These are phyloP conservation scores for Pediacus dermestoides DNA, from an alignment of 2,888 invertebrate genomes.

Conservation along the genomic window DNA sequence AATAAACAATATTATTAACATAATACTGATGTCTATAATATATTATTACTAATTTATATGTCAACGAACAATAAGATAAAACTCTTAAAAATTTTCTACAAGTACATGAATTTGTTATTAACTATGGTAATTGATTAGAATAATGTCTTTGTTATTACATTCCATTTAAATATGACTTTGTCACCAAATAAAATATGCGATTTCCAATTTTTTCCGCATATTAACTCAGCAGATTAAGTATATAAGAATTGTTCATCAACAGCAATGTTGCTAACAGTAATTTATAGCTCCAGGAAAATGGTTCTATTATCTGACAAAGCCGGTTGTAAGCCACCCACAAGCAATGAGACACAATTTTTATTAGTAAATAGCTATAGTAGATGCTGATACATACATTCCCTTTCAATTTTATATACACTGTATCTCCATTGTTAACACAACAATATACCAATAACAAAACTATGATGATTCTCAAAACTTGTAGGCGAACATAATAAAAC, in stretches of 20 bases:
- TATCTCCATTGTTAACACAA: slow-evolving; percentile 17
- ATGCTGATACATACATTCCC: slow-evolving; percentile 24
- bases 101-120: not conserved
- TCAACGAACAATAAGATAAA: slow-evolving; percentile 1
- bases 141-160: not conserved
- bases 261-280: slow-evolving; percentile 11
- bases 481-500: no score
- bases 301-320: slow-evolving; percentile 26
- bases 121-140: slow-evolving; percentile 1
- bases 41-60: no score
- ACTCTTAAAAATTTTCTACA: not conserved
- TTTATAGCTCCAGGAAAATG: slow-evolving; percentile 27
- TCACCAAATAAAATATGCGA: slow-evolving; percentile 1
- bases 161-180: not conserved
- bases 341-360: slow-evolving; percentile 26
- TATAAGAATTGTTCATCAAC: slow-evolving; percentile 7
- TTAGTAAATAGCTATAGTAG: slow-evolving; percentile 20
- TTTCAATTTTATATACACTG: slow-evolving; percentile 19
- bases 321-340: slow-evolving; percentile 28
- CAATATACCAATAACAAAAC: slow-evolving; percentile 17
- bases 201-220: slow-evolving; percentile 2
- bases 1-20: no score
- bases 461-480: no score
- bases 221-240: not conserved
- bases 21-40: no score